Evolutionary conservation across 2,888 invertebrate species (phyloP).

Genomic region (Philaethria dido): DNA sequence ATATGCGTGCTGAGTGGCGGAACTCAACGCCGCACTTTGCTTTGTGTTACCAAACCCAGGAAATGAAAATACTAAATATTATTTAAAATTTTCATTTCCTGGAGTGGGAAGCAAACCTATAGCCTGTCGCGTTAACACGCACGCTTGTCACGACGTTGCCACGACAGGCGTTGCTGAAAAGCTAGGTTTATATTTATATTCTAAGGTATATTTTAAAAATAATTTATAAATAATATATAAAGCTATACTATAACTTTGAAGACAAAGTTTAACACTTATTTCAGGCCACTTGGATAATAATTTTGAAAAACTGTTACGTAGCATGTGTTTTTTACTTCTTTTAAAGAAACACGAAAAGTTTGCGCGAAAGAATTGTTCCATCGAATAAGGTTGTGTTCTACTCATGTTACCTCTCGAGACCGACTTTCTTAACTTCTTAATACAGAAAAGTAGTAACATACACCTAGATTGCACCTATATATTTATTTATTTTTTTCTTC

Average conservation of each 20-base stretch:
- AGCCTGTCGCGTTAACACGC: no score
- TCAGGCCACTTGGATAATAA: background rate
- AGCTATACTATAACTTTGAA: no score
- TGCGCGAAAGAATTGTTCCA: background rate
- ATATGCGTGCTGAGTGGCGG: no score
- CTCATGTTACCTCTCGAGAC: background rate
- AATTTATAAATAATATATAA: background rate
- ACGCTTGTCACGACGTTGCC: no score
- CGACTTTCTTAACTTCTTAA: background rate
- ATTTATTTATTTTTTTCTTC: background rate
- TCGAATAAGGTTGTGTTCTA: background rate
- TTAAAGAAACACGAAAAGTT: background rate
- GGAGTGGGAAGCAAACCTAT: no score
- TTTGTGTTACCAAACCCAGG: no score
- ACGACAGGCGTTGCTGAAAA: no score
- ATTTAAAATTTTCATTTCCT: no score
- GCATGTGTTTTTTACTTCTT: background rate
- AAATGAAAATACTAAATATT: no score
- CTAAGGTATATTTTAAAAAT: background rate
- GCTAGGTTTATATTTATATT: background rate
- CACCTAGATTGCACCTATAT: background rate
- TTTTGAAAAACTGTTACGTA: background rate
- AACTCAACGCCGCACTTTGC: no score
- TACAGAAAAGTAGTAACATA: background rate
- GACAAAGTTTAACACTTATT: background rate